A percentile compares a stretch with the other conserved stretches of the same genome.
phyloP scores from a whole-genome alignment of 2,797 vertebrate genomes.

The Syngnathus rostellatus region DNA sequence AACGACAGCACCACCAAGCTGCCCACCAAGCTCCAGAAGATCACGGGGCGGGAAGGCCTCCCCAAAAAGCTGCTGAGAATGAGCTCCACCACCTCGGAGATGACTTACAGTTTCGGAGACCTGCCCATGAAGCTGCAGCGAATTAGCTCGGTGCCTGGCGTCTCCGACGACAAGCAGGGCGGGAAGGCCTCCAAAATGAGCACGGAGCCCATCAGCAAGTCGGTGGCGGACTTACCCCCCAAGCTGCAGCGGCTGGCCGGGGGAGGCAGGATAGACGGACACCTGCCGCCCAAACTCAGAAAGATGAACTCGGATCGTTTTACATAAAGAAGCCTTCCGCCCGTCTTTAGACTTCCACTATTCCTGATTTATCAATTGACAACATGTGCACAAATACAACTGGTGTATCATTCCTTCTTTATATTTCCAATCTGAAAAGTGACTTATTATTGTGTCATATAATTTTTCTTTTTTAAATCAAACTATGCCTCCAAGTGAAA shows the following conservation, averaged over 20 bases:
- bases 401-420: neutral
- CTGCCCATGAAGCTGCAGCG: conserved; percentile 97
- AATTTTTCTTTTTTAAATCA: neutral
- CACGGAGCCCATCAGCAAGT: conserved; percentile 92
- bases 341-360: conserved; percentile 37
- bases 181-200: conserved; percentile 82
- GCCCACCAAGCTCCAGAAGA: conserved; percentile 95
- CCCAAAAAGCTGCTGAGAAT: conserved; percentile 94
- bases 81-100: conserved; percentile 98
- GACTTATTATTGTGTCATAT: neutral
- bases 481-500: neutral
- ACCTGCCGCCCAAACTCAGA: conserved; percentile 92
- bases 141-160: conserved; percentile 97
- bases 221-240: conserved; percentile 94
- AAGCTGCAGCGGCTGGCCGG: conserved; percentile 94
- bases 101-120: conserved; percentile 95
- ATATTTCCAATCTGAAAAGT: neutral
- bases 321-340: conserved; percentile 72
- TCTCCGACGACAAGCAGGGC: conserved; percentile 88
- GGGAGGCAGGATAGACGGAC: conserved; percentile 86
- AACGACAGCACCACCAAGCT: conserved; percentile 82
- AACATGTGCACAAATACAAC: conserved; percentile 59
- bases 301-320: conserved; percentile 99
- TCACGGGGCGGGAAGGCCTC: conserved; percentile 86
- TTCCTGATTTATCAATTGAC: conserved; percentile 66